Evolutionary conservation across 2,113 vertebrate genomes (phyloP).

Genomic region (Gymnorhina tibicen): DNA sequence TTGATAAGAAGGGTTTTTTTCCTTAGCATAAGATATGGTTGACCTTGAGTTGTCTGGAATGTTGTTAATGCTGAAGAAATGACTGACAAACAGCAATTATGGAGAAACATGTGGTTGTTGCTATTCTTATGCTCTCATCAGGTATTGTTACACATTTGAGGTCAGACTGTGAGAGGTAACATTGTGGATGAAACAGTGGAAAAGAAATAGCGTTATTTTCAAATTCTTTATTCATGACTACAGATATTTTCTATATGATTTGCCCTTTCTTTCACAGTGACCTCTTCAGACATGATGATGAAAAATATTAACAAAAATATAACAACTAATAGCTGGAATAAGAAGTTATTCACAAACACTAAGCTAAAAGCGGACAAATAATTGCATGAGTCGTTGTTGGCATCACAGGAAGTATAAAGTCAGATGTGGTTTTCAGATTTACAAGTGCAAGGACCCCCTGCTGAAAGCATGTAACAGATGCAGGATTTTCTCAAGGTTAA

Average conservation of each 20-base stretch:
- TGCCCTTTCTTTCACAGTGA: slow-evolving; percentile 20
- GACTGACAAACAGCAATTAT: slow-evolving; percentile 55
- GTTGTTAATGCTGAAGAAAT: slow-evolving; percentile 35
- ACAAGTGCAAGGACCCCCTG: slow-evolving; percentile 14
- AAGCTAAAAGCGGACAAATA: slow-evolving; percentile 34
- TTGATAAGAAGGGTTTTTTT: background rate
- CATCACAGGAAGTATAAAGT: slow-evolving; percentile 45
- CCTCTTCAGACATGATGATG: slow-evolving; percentile 1
- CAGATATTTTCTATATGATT: slow-evolving; percentile 9
- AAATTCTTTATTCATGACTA: slow-evolving; percentile 23
- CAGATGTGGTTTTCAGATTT: slow-evolving; percentile 35
- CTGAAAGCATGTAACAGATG: slow-evolving; percentile 32
- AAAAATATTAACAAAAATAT: slow-evolving; percentile 43
- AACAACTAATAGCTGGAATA: background rate
- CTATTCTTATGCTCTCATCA: slow-evolving; percentile 48
- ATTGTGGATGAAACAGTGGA: slow-evolving; percentile 9
- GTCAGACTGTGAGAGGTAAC: slow-evolving; percentile 31
- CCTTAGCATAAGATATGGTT: background rate
- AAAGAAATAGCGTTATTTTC: slow-evolving; percentile 30
- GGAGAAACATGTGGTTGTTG: slow-evolving; percentile 46
- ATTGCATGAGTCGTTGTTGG: background rate
- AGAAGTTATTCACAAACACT: slow-evolving; percentile 21
- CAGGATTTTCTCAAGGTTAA: slow-evolving; percentile 59
- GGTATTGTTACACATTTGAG: slow-evolving; percentile 13
- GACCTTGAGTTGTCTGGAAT: slow-evolving; percentile 51